Evolutionary conservation across 2,888 invertebrate genomes (phyloP).

Genomic region (Himalopsyche tibetana): DNA sequence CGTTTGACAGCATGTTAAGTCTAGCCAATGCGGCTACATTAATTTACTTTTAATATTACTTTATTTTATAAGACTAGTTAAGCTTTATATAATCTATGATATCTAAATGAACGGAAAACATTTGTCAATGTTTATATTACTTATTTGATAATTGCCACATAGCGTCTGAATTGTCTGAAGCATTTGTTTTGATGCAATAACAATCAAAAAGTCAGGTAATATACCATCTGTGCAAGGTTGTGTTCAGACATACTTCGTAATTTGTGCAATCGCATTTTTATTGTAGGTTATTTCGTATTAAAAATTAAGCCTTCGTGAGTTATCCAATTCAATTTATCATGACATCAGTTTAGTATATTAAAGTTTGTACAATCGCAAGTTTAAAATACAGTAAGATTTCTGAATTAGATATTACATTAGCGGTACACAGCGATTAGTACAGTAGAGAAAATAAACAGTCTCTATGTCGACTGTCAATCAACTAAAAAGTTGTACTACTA

Average conservation of each 20-base stretch:
- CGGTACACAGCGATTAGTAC: background rate
- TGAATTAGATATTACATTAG: background rate
- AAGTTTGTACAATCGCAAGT: background rate
- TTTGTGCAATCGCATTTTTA: slow-evolving; percentile 29
- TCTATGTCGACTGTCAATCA: slow-evolving; percentile 17
- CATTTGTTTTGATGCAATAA: slow-evolving; percentile 40
- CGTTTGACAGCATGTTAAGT: slow-evolving; percentile 55
- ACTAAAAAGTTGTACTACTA: background rate
- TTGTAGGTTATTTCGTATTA: background rate
- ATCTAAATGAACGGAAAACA: background rate
- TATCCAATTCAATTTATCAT: too few species aligned
- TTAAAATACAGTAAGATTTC: background rate
- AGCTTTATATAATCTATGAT: background rate
- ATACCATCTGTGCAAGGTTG: slow-evolving; percentile 43
- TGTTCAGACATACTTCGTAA: background rate
- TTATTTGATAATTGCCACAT: slow-evolving; percentile 25
- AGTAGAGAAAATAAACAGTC: background rate
- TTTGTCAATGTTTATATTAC: slow-evolving; percentile 3
- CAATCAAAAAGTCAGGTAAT: slow-evolving; percentile 36
- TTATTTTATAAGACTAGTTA: background rate
- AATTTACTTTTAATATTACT: background rate
- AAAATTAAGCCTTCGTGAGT: too few species aligned
- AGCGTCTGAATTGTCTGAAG: background rate
- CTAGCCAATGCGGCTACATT: slow-evolving; percentile 4
- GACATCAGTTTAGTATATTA: too few species aligned